Percentiles rank a stretch among this genome's conserved stretches.
Conservation (phyloP, 2,113 vertebrate species). For the Anarhynchus alexandrinus region DNA sequence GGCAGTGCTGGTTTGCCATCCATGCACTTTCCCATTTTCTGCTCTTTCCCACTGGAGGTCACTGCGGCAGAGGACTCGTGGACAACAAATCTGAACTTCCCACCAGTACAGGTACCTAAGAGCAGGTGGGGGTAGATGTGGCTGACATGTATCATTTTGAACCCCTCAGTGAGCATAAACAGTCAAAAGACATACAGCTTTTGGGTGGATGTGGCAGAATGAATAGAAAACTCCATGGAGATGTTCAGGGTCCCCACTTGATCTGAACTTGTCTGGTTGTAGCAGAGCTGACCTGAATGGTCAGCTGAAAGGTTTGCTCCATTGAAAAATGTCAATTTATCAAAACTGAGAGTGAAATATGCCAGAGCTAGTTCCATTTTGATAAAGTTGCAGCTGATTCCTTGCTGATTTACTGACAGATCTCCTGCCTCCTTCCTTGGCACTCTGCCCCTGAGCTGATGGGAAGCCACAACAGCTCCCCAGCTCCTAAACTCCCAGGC, state of each 20-base stretch:
- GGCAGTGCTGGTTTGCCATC: background rate
- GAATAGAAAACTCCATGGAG: background rate
- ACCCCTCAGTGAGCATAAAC: background rate
- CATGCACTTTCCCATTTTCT: background rate
- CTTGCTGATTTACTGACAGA: background rate
- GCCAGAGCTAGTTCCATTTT: background rate
- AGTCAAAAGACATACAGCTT: background rate
- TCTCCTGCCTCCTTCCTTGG: background rate
- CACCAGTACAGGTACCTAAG: background rate
- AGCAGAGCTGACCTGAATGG: background rate
- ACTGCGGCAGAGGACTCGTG: background rate
- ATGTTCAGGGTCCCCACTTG: background rate
- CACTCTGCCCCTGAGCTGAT: background rate
- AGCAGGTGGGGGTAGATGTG: background rate
- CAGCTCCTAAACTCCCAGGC: background rate
- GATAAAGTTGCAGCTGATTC: background rate
- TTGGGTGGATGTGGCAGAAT: background rate
- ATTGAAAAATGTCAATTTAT: background rate
- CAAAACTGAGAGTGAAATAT: background rate
- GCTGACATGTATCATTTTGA: background rate
- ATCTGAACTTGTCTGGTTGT: background rate
- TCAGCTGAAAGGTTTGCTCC: background rate
- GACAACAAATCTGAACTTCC: background rate
- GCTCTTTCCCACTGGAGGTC: constrained; percentile 27
- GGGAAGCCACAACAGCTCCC: background rate